Evolutionary conservation across 64 coral and sea anemone genomes (phyloP), one percentile per base, ranked within the genome.

Genomic region (Montipora foliosa): DNA sequence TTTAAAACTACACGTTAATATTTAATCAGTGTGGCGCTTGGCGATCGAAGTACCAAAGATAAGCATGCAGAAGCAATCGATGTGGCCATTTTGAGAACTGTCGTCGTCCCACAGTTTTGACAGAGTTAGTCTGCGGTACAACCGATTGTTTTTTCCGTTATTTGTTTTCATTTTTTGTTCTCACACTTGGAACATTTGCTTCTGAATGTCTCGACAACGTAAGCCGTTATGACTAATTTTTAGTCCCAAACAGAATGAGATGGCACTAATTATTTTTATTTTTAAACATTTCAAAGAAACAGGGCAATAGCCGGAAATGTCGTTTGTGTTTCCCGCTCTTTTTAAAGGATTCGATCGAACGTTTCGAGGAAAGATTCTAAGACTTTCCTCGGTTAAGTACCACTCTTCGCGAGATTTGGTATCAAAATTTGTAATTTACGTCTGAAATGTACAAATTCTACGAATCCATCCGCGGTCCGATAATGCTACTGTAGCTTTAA

Each of bases 1-100:
- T 78, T 86, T 71, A 70, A 44, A 86, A 71, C 47, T 69, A 4
- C 8, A 22, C 16, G 9, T 82, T 66, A 82, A 82, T 82, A 82
- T 82, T 82, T 66, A n/a, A 86, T 86, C 10, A 51, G 6, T 15
- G 12, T 86, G 25, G 25, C 21, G 14, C 52, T 58, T 5, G 44
- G 60, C 66, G 22, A 70, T 86, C 82, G 66, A 20, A 9, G 2
- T 24, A 0, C 47, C 45, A 78, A 1, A 19, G 45, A 47, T 47
- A 17, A 48, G 45, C 45, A 19, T 57, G 53, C 53, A 57, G 6
- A 8, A 11, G 53, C 53, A 57, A 8, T 11, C 6, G 6, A 57
- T 57, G 53, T 8, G 53, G 53, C 53, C 37, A 37, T 37, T 37
- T 2, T 37, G 37, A 37, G 37, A 37, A 37, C 52, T 55, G 52